These are phyloP conservation scores for Anorthoa munda DNA, from an alignment of 2,888 invertebrate species.

Conservation along the genomic window DNA sequence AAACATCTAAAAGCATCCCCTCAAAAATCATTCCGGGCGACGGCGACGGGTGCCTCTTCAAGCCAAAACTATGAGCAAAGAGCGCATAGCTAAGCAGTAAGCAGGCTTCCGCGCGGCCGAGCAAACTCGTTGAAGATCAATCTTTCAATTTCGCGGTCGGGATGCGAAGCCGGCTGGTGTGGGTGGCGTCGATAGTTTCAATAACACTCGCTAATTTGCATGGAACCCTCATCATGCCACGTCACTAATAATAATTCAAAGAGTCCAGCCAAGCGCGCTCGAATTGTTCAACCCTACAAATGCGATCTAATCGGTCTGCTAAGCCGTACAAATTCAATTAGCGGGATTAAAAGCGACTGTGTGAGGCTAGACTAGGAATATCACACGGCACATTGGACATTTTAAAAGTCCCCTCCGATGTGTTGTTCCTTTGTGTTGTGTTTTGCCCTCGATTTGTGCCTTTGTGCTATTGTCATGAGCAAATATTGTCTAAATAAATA, in stretches of 20 bases:
- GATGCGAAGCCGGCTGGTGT: slow-evolving; percentile 26
- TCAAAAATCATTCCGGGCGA: slow-evolving; percentile 53
- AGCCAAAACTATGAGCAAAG: slow-evolving; percentile 49
- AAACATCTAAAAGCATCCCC: slow-evolving; percentile 38
- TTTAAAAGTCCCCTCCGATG: slow-evolving; percentile 49
- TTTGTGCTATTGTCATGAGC: slow-evolving; percentile 57
- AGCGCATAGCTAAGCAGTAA: slow-evolving; percentile 58
- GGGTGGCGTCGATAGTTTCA: slow-evolving; percentile 65
- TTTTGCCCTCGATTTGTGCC: slow-evolving; percentile 45
- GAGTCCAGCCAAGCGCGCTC: slow-evolving; percentile 65
- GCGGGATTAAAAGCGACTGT: slow-evolving; percentile 69
- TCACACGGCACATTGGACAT: slow-evolving; percentile 55
- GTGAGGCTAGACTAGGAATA: slow-evolving; percentile 64
- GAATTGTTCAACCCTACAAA: slow-evolving; percentile 73
- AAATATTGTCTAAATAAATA: slow-evolving; percentile 55
- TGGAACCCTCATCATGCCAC: slow-evolving; percentile 67
- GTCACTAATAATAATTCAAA: slow-evolving; percentile 70
- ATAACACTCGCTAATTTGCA: slow-evolving; percentile 69
- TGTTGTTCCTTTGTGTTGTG: slow-evolving; percentile 44
- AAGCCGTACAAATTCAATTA: slow-evolving; percentile 82
- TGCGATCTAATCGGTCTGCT: slow-evolving; percentile 78
- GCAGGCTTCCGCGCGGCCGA: slow-evolving; percentile 57
- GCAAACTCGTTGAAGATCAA: slow-evolving; percentile 67
- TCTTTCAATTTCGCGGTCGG: slow-evolving; percentile 67
- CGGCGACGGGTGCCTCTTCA: slow-evolving; percentile 59